Base-by-base conservation (phyloP, 92 coral and sea anemone genomes). In the Epizoanthus illoricatus region DNA sequence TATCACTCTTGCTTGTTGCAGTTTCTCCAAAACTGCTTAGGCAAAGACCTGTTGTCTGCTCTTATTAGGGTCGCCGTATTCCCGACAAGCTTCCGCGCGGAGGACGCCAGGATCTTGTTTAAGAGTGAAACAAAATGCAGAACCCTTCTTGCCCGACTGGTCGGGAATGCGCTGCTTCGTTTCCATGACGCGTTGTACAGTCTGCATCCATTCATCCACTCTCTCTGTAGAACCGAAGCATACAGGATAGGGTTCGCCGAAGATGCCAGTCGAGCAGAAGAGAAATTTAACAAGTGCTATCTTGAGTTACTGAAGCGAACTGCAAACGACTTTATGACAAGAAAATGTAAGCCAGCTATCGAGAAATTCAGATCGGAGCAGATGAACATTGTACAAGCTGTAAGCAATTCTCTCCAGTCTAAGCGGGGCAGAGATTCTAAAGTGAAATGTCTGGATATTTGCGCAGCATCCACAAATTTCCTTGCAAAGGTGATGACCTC, bases 121-220 rank as follows among this genome's bases (percentile, higher is more conserved):
- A n/a, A 73, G 3, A 60, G 40, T 18, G 80, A 85, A 21, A 75
- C 63, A 6, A 28, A 80, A 59, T 87, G 81, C 69, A 74, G 79
- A 6, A 28, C 56, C 59, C 52, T 71, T 10, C 81, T 90, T 8
- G 52, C 39, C 41, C 45, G 36, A 4, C 87, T 92, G 20, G 86
- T n/a, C 59, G 74, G 76, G n/a, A 86, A 86, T 84, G 87, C 97
- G 36, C 90, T 92, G 28, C 66, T 92, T 40, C 82, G 83, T n/a
- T 15, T 69, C 75, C 88, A 76, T 65, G 80, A 62, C 7, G 84
- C 42, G 9, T 74, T 69, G 42, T 92, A 92, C 86, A 87, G 93
- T 36, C 54, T 92, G 45, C 97, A 92, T 79, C 93, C 86, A 60
- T 83, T 89, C 17, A 85, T 92, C 5, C 94, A 92, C 69, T 81